phyloP scores from a whole-genome alignment of 1,140 invertebrate genomes.

The Streblospio benedicti region DNA sequence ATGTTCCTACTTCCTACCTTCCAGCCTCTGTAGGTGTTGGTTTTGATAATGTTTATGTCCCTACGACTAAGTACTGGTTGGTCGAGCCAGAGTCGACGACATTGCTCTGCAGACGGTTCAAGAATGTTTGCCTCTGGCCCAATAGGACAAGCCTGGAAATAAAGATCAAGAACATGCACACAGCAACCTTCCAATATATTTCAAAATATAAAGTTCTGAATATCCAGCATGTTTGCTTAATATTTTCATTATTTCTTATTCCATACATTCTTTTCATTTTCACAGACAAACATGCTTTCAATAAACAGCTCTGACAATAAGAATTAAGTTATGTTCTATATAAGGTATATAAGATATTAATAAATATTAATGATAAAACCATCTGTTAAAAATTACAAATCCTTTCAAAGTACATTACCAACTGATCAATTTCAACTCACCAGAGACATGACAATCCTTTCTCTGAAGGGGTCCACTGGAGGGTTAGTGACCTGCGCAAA shows the following conservation, averaged over 20 bases:
- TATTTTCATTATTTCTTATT: too few species aligned
- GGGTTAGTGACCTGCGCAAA: conserved; percentile 99
- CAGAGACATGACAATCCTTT: conserved; percentile 97
- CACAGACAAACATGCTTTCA: not conserved
- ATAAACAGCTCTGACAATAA: not conserved
- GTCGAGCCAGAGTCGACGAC: conserved; percentile 82
- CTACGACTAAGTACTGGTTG: conserved; percentile 88
- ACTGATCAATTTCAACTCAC: too few species aligned
- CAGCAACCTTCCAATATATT: not conserved
- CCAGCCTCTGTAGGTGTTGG: conserved; percentile 81
- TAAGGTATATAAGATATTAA: not conserved
- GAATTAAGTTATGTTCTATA: not conserved
- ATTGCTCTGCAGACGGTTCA: conserved; percentile 77
- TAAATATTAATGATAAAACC: conserved; percentile 14
- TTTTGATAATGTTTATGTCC: conserved; percentile 79
- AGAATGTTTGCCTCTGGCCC: conserved; percentile 88
- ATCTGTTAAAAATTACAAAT: too few species aligned
- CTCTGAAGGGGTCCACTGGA: conserved; percentile 98
- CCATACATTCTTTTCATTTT: too few species aligned
- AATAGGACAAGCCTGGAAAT: conserved; percentile 51
- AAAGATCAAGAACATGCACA: too few species aligned
- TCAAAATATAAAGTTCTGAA: too few species aligned
- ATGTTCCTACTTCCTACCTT: too few species aligned
- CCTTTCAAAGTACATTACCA: too few species aligned
- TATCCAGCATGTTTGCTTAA: too few species aligned